phyloP scores from a whole-genome alignment of 2,888 invertebrate species.

The Leistus spinibarbis region DNA sequence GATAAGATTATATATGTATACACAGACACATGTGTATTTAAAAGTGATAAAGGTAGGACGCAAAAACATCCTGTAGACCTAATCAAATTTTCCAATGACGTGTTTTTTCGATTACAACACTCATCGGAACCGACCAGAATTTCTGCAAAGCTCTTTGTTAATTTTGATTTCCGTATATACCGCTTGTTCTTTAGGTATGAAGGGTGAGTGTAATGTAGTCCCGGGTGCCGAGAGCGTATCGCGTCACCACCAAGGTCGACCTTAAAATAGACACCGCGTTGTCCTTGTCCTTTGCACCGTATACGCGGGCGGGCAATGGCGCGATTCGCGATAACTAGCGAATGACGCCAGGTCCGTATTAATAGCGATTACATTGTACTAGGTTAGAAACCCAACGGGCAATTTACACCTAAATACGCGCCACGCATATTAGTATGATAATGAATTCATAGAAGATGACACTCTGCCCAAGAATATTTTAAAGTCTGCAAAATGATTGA shows the following conservation, averaged over 20 bases:
- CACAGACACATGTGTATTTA: not conserved
- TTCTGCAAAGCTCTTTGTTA: not conserved
- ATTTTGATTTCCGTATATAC: not conserved
- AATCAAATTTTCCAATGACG: not conserved
- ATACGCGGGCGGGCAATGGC: conserved; percentile 13
- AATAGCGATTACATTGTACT: not conserved
- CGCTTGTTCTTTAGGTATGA: not conserved
- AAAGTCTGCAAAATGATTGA: not conserved
- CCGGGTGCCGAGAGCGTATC: not conserved
- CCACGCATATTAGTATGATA: not conserved
- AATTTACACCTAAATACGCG: not conserved
- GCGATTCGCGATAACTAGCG: conserved; percentile 21
- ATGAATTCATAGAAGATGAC: not conserved
- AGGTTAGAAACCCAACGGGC: not conserved
- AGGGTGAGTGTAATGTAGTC: not conserved
- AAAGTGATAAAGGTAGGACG: not conserved
- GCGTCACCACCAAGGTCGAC: conserved; percentile 33
- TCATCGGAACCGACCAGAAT: not conserved
- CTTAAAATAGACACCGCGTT: conserved; percentile 28
- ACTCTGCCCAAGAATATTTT: not conserved
- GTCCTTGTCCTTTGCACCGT: conserved; percentile 39
- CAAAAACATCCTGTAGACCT: no score
- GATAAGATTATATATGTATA: not conserved
- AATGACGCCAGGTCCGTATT: not conserved
- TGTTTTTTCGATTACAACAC: not conserved